A percentile compares a stretch with the other conserved stretches of the same genome.
phyloP scores from a whole-genome alignment of 2,888 invertebrate genomes.

The Pemphredon lugubris region DNA sequence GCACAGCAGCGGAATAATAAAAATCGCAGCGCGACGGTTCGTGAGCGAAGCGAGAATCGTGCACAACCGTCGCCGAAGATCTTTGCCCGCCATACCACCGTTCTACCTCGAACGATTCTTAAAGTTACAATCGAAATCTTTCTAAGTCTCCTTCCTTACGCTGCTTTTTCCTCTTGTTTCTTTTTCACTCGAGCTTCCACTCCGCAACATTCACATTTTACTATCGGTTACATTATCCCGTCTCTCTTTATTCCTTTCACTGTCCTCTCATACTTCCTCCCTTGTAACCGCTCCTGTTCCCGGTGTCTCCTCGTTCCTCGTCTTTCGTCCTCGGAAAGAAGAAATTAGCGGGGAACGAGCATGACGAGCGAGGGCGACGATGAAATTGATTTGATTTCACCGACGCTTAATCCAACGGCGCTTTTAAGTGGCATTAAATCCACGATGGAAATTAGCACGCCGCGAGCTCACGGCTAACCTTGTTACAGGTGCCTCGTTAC shows the following conservation, averaged over 20 bases:
- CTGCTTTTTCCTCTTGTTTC: neutral
- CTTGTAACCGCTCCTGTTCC: neutral
- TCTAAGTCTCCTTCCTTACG: neutral
- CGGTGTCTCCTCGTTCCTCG: neutral
- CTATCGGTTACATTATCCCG: neutral
- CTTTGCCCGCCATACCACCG: neutral
- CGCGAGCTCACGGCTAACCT: constrained; percentile 53
- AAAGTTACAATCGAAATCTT: constrained; percentile 14
- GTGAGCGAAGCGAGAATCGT: constrained; percentile 28
- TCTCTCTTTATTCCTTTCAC: neutral
- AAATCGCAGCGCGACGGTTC: constrained; percentile 47
- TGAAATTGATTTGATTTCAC: constrained; percentile 51
- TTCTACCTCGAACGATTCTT: constrained; percentile 16
- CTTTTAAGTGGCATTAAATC: constrained; percentile 57
- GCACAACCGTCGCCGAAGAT: constrained; percentile 5
- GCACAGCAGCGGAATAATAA: constrained; percentile 56
- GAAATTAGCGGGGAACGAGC: constrained; percentile 10
- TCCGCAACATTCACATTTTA: neutral
- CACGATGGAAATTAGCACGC: constrained; percentile 52
- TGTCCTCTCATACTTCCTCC: neutral
- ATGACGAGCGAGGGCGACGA: constrained; percentile 18
- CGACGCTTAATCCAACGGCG: constrained; percentile 48
- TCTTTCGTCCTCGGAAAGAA: neutral
- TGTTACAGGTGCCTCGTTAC: constrained; percentile 49
- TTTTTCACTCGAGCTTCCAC: neutral